Conservation (phyloP, 2,113 vertebrate genomes). For the Alosa alosa region DNA sequence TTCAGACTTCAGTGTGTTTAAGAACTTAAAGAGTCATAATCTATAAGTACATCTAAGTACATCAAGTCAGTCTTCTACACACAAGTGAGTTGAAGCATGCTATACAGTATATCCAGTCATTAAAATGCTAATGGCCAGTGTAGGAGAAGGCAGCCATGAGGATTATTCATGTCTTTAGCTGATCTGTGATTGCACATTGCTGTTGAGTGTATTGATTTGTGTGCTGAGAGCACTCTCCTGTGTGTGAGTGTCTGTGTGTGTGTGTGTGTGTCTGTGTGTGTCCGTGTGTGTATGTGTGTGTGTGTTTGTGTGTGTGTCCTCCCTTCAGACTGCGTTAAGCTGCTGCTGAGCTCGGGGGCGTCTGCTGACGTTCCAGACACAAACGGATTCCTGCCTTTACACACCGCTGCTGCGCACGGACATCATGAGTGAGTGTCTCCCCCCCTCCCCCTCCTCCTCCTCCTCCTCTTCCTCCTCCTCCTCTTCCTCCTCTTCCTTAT, state of each 20-base stretch:
- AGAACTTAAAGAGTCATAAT: neutral
- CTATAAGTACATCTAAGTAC: neutral
- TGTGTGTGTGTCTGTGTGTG: too few species aligned
- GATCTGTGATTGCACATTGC: neutral
- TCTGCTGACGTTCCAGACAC: conserved; percentile 82
- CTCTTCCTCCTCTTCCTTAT: neutral
- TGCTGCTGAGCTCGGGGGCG: conserved; percentile 89
- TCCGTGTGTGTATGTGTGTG: neutral
- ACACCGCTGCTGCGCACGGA: conserved; percentile 84
- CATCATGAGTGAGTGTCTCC: conserved; percentile 80
- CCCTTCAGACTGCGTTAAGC: conserved; percentile 87
- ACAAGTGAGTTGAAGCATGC: neutral
- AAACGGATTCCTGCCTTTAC: conserved; percentile 91
- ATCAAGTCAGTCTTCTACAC: neutral
- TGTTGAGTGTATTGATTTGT: conserved; percentile 11
- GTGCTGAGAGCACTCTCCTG: neutral
- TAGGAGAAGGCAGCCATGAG: neutral
- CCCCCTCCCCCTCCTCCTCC: too few species aligned
- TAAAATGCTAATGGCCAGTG: neutral
- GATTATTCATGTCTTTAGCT: neutral
- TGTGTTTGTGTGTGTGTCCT: neutral
- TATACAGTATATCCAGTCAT: neutral
- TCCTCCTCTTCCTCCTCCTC: neutral
- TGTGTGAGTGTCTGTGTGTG: too few species aligned
- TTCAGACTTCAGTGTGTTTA: neutral